Evolutionary conservation across 2,888 invertebrate species (phyloP), one percentile per base, ranked within the genome.

Genomic region (Lingula anatina): DNA sequence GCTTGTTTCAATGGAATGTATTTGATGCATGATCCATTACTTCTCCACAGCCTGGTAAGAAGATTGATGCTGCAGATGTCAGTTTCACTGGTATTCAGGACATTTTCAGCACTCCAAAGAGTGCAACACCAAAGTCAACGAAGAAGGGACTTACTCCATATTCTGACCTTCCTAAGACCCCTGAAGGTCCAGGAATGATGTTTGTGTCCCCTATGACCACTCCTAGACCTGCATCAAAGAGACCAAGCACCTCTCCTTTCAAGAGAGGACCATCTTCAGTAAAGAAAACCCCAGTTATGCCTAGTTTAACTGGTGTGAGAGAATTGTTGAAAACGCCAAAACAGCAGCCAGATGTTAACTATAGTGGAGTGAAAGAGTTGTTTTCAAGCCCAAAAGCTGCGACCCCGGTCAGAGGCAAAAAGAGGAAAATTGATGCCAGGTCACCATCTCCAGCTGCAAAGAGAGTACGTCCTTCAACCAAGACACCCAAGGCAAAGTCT

Each of bases 111-210:
- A 57, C 62, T 1, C 66, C 64, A 15, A 55, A 59, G 12, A 56
- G 57, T n/a, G 27, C 48, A 15, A 54, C 54, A 2, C 39, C 49
- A 35, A 48, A 25, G 45, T 15, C 35, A 26, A 24, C 46, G 15
- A 27, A 31, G 21, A 36, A 25, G 5, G 47, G 54, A 18, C 54
- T 53, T 28, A 55, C 57, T 25, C 53, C 67, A 27, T 73, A 71
- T 57, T 66, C 67, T 21, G 68, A 71, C 43, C 47, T 75, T 9
- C 75, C 75, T 21, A 70, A 70, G 40, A 74, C 73, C 21, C 75
- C 75, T 1, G 56, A 62, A 49, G 71, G 71, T 25, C 75, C 75
- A 9, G 64, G 70, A 26, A 68, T 72, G 47, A 74, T 74, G 74
- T 56, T 69, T 45, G 71, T 74, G 15, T 74, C 74, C 1, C 74